Evolutionary conservation across 2,888 invertebrate species (phyloP).

Genomic region (Xestobium rufovillosum): DNA sequence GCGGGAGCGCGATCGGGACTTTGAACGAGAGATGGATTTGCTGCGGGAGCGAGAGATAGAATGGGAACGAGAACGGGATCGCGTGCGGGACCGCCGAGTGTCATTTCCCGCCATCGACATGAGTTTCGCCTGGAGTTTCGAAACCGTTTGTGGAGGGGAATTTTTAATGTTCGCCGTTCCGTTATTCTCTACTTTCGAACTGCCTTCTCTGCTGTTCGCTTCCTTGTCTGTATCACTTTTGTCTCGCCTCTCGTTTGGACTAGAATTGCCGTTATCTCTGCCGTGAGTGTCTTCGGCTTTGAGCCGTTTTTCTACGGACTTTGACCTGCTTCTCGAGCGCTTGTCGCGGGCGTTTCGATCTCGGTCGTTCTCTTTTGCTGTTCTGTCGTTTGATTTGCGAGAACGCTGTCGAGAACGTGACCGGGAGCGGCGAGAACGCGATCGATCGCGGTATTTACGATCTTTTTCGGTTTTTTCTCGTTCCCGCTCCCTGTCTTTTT

Average conservation of each 20-base stretch:
- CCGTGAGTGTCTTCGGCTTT: slow-evolving; percentile 32
- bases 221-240: slow-evolving; percentile 31
- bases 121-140: slow-evolving; percentile 55
- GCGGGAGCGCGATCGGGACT: slow-evolving; percentile 33
- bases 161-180: too few relatives aligned
- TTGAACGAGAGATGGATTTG: slow-evolving; percentile 29
- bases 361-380: slow-evolving; percentile 24
- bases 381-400: slow-evolving; percentile 27
- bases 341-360: slow-evolving; percentile 24
- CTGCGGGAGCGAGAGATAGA: slow-evolving; percentile 35
- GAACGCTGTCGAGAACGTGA: slow-evolving; percentile 29
- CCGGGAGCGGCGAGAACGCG: slow-evolving; percentile 35
- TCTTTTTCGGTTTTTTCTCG: slow-evolving; percentile 39
- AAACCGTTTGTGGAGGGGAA: slow-evolving; percentile 47
- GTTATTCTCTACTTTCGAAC: too few relatives aligned
- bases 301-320: slow-evolving; percentile 30
- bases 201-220: slow-evolving; percentile 29
- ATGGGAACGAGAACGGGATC: slow-evolving; percentile 35
- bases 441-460: slow-evolving; percentile 45
- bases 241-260: slow-evolving; percentile 31
- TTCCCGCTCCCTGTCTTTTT: slow-evolving; percentile 52
- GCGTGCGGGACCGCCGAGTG: slow-evolving; percentile 29
- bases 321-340: slow-evolving; percentile 30
- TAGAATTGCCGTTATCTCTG: slow-evolving; percentile 37
- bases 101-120: slow-evolving; percentile 54